phyloP scores from a whole-genome alignment of 2,888 invertebrate species.

The Cremastinae sp. region DNA sequence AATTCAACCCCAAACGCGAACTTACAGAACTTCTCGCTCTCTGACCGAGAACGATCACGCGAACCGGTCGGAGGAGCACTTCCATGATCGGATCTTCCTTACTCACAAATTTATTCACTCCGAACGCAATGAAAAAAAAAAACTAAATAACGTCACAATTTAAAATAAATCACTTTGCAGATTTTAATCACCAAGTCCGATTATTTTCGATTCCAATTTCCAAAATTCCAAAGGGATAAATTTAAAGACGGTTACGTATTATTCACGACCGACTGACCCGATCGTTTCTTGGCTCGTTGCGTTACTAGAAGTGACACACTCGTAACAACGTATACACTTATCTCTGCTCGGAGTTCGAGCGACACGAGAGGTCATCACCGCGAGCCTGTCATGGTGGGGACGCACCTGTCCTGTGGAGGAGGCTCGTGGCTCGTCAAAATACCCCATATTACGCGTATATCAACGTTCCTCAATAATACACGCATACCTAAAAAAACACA shows the following conservation, averaged over 20 bases:
- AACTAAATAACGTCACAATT: not conserved
- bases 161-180: too few species aligned
- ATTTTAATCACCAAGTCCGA: too few species aligned
- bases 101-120: conserved; percentile 8
- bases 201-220: too few species aligned
- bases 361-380: conserved; percentile 78
- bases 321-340: conserved; percentile 78
- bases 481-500: not conserved
- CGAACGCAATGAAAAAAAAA: conserved; percentile 1
- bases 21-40: conserved; percentile 70
- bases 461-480: not conserved
- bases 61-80: conserved; percentile 69
- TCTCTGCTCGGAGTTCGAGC: conserved; percentile 76
- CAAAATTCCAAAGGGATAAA: conserved; percentile 1
- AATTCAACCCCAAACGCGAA: too few species aligned
- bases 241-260: conserved; percentile 6
- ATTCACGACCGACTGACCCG: conserved; percentile 53
- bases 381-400: conserved; percentile 68
- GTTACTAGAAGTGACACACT: conserved; percentile 76
- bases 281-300: conserved; percentile 61
- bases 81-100: conserved; percentile 65
- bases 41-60: conserved; percentile 65
- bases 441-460: not conserved
- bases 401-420: conserved; percentile 69
- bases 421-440: conserved; percentile 52